Evolutionary conservation across 2,797 vertebrate genomes (phyloP), one percentile per base, ranked within the genome.

Genomic region (Nasua narica): DNA sequence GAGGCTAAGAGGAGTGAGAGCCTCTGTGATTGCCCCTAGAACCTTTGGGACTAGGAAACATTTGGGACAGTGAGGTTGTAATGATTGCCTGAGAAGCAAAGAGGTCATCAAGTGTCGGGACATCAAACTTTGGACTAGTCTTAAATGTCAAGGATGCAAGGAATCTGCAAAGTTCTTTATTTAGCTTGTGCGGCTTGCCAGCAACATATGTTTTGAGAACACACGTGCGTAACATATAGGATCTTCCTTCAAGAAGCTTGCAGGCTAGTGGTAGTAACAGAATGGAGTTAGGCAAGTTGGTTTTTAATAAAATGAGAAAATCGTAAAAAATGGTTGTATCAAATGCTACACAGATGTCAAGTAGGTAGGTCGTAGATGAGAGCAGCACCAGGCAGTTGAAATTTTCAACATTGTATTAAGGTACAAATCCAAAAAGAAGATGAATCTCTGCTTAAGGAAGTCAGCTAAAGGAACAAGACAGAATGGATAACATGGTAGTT

Each of bases 401-500:
- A 70, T 84, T 81, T 89, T 48, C 58, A 69, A 23, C 21, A 16
- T 10, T 46, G 11, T 88, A 9, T 70, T 54, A 94, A 77, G 54
- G 74, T 91, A 92, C 29, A 94, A 40, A 88, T 35, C 29, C 58
- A 85, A 52, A 92, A 91, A 27, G 67, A 89, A 84, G 76, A 62
- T 21, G 69, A 46, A 85, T 54, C n/a, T 50, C 43, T 90, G 19
- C 87, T 91, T 76, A 69, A 86, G 82, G 72, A 96, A 85, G 56
- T 46, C 35, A 67, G 69, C 27, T 76, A 70, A 90, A 81, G 32
- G 58, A 62, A 19, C 29, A 40, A 78, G 14, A 65, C 29, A 85
- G 32, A 91, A 86, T 40, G n/a, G 70, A 19, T 48, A 35, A 78
- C 35, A 13, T 37, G 50, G 27, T 74, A 4, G 23, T 90, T 94